A percentile compares a stretch with the other conserved stretches of the same genome.
Conservation (phyloP, 2,113 vertebrate species). For the Myiopsitta monachus region DNA sequence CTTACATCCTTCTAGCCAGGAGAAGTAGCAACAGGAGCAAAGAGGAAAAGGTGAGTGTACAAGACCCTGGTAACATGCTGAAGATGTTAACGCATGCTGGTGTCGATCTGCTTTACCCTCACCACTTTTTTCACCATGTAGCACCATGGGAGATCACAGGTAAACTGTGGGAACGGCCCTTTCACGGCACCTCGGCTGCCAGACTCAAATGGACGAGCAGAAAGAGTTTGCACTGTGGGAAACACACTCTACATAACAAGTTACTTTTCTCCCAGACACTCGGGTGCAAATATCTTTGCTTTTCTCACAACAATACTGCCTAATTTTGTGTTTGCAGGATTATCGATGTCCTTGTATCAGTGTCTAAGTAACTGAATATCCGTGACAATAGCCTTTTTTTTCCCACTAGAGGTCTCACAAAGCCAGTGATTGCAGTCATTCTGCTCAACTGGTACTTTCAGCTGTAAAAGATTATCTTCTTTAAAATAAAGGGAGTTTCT, state of each 20-base stretch:
- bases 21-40: neutral
- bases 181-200: fast-evolving
- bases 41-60: neutral
- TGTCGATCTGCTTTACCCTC: neutral
- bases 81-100: neutral
- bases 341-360: too few species aligned
- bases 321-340: neutral
- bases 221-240: neutral
- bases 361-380: neutral
- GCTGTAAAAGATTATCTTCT: neutral
- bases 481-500: neutral
- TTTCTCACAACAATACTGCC: neutral
- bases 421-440: neutral
- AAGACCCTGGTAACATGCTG: neutral
- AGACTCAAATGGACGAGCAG: neutral
- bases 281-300: neutral
- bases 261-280: neutral
- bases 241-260: neutral
- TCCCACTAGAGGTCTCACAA: constrained; percentile 71
- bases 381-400: neutral
- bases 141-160: fast-evolving
- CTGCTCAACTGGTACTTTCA: neutral
- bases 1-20: fast-evolving
- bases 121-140: fast-evolving
- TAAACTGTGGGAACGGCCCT: neutral